A percentile compares a stretch with the other conserved stretches of the same genome.
Evolutionary conservation across 2,797 vertebrate genomes (phyloP).

Genomic region (Columba guinea): DNA sequence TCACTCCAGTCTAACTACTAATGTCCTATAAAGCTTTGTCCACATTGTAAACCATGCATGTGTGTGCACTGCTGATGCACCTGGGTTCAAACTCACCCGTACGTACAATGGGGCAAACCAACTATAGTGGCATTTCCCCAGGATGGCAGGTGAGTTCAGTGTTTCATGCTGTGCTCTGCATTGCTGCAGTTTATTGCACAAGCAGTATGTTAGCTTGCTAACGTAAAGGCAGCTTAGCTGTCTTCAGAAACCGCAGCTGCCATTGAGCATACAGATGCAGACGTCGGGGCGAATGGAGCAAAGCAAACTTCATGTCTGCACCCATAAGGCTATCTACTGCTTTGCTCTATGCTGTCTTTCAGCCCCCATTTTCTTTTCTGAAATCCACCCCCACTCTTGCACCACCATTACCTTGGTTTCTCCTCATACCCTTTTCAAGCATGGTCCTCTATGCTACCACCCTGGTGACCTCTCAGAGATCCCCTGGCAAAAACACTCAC

Average conservation of each 20-base stretch:
- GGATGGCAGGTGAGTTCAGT: not conserved
- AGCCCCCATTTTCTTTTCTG: not conserved
- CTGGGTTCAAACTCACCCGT: not conserved
- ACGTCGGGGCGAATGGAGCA: not conserved
- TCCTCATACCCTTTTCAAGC: not conserved
- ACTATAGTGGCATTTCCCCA: not conserved
- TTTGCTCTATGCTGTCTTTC: not conserved
- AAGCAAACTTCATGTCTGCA: not conserved
- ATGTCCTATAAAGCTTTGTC: not conserved
- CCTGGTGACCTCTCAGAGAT: not conserved
- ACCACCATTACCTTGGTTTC: not conserved
- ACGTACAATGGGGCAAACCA: rapidly evolving
- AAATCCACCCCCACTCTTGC: not conserved
- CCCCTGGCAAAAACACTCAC: not conserved
- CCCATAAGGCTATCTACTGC: not conserved
- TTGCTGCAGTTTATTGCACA: not conserved
- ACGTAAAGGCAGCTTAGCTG: not conserved
- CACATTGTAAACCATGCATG: rapidly evolving
- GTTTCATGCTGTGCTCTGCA: not conserved
- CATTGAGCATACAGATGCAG: not conserved
- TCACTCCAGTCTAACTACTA: not conserved
- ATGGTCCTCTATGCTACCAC: not conserved
- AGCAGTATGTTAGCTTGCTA: not conserved
- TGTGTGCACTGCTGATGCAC: not conserved
- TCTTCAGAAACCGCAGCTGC: not conserved